Percentiles rank a stretch among this genome's conserved stretches.
Evolutionary conservation across 2,888 invertebrate genomes (phyloP).

Genomic region (Meandrusa payeni): DNA sequence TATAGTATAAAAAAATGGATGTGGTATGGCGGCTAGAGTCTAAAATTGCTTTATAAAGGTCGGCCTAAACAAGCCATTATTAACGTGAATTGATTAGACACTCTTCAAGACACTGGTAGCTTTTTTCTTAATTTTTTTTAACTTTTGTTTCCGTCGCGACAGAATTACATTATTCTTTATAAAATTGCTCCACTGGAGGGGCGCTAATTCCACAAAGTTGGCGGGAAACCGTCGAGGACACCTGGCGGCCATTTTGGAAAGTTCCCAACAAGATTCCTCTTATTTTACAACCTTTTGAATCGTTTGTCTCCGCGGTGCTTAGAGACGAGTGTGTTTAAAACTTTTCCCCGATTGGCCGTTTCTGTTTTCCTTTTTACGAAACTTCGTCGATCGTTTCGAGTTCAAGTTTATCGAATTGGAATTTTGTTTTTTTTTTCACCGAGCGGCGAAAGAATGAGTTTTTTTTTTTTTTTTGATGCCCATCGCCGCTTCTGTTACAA

Average conservation of each 20-base stretch:
- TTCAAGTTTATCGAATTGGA: conserved; percentile 30
- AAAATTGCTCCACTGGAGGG: conserved; percentile 32
- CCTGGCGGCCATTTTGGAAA: conserved; percentile 52
- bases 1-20: too few relatives aligned
- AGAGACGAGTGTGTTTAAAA: conserved; percentile 51
- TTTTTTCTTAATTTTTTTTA: conserved; percentile 30
- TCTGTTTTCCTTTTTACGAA: conserved; percentile 43
- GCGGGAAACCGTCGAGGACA: conserved; percentile 42
- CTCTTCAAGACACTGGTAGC: too few relatives aligned
- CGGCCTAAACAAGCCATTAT: too few relatives aligned
- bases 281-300: conserved; percentile 35
- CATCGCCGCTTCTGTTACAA: conserved; percentile 16
- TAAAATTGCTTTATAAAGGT: too few relatives aligned
- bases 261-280: conserved; percentile 50
- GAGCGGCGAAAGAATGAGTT: conserved; percentile 10
- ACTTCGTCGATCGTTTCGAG: conserved; percentile 32
- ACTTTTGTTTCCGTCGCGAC: conserved; percentile 34
- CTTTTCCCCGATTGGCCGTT: conserved; percentile 53
- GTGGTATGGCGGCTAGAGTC: too few relatives aligned
- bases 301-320: conserved; percentile 37
- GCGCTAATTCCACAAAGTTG: conserved; percentile 50
- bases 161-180: conserved; percentile 43
- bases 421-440: conserved; percentile 29
- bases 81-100: too few relatives aligned
- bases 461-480: conserved; percentile 16